These are phyloP conservation scores for Augochlora pura DNA, from an alignment of 1,140 invertebrate genomes.

Conservation along the genomic window DNA sequence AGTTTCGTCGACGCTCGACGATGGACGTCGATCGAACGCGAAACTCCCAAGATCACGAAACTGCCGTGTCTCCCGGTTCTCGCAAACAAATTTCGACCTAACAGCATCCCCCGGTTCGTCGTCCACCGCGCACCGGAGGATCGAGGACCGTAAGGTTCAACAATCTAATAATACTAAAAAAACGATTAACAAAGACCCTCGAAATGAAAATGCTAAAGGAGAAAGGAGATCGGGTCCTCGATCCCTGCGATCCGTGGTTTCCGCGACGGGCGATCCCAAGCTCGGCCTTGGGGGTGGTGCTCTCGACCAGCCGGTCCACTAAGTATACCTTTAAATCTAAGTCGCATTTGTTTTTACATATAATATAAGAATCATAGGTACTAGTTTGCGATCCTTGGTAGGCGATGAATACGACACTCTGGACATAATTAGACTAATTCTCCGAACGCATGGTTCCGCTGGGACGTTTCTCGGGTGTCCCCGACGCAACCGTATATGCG, in stretches of 20 bases:
- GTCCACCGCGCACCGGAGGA: neutral
- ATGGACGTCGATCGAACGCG: no score
- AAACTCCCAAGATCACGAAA: no score
- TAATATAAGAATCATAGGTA: conserved; percentile 75
- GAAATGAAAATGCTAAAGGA: neutral
- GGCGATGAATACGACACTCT: conserved; percentile 73
- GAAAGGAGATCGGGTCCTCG: neutral
- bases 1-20: no score
- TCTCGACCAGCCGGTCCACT: conserved; percentile 60
- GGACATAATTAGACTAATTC: conserved; percentile 55
- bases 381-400: conserved; percentile 74
- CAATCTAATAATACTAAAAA: conserved; percentile 18
- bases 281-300: conserved; percentile 55
- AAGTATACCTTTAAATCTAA: conserved; percentile 66
- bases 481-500: neutral
- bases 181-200: conserved; percentile 7
- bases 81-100: no score
- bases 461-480: neutral
- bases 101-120: neutral
- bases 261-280: conserved; percentile 57
- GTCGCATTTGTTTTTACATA: conserved; percentile 69
- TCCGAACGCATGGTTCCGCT: conserved; percentile 22
- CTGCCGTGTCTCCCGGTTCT: no score
- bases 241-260: neutral
- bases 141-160: conserved; percentile 7